Evolutionary conservation across 2,888 invertebrate genomes (phyloP).

Genomic region (Perdita meconis): DNA sequence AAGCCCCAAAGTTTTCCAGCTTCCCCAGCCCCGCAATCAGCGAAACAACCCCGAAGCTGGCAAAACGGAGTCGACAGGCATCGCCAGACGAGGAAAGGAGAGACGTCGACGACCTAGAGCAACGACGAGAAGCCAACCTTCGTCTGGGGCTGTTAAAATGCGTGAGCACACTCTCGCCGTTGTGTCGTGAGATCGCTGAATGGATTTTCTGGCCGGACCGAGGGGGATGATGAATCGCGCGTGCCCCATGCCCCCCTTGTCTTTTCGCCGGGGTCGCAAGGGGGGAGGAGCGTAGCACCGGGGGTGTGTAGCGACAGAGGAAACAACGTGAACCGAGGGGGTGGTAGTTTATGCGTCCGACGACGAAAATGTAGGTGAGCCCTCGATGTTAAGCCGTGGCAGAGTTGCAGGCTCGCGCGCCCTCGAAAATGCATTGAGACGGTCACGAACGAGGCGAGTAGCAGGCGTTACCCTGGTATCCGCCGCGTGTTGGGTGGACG

Average conservation of each 20-base stretch:
- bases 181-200: constrained; percentile 65
- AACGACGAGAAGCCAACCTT: constrained; percentile 46
- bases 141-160: constrained; percentile 68
- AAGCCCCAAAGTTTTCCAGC: too few relatives aligned
- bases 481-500: constrained; percentile 13
- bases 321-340: constrained; percentile 45
- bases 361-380: constrained; percentile 72
- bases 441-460: constrained; percentile 78
- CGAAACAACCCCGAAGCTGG: neutral
- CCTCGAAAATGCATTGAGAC: constrained; percentile 77
- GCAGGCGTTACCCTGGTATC: constrained; percentile 28
- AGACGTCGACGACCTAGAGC: constrained; percentile 61
- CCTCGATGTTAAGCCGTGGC: constrained; percentile 76
- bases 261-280: constrained; percentile 50
- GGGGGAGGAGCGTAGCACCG: constrained; percentile 6
- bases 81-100: neutral
- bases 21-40: neutral
- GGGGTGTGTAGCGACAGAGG: constrained; percentile 28
- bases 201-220: constrained; percentile 57
- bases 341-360: constrained; percentile 39
- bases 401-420: constrained; percentile 78
- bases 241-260: constrained; percentile 59
- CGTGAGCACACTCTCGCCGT: constrained; percentile 70
- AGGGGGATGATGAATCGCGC: constrained; percentile 72
- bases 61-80: neutral